phyloP scores from a whole-genome alignment of 2,888 invertebrate species.

The Anagyrus pseudococci region DNA sequence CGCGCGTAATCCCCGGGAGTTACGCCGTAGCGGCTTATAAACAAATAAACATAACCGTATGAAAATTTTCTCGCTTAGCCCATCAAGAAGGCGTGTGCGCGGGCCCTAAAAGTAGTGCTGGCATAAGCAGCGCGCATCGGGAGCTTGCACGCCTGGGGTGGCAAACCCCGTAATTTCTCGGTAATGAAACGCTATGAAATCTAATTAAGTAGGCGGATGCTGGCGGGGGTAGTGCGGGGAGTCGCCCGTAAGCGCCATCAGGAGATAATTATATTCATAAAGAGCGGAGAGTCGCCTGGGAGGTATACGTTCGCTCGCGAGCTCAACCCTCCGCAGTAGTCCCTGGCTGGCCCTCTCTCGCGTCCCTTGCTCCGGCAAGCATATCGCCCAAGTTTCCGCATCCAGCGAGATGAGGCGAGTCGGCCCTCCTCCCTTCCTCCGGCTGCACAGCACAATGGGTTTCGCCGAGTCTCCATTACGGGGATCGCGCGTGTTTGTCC shows the following conservation, averaged over 20 bases:
- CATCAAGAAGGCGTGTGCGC: too few species aligned
- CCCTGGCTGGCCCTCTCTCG: constrained; percentile 6
- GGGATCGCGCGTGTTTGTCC: neutral
- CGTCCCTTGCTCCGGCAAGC: neutral
- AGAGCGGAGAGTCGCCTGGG: constrained; percentile 21
- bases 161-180: constrained; percentile 41
- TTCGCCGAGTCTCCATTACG: constrained; percentile 23
- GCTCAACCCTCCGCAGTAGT: constrained; percentile 12
- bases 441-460: constrained; percentile 22
- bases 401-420: constrained; percentile 25
- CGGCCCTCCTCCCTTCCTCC: too few species aligned
- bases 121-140: too few species aligned
- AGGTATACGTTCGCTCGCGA: too few species aligned
- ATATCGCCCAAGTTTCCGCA: constrained; percentile 29
- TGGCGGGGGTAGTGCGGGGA: too few species aligned
- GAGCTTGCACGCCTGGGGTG: too few species aligned
- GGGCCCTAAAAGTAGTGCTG: too few species aligned
- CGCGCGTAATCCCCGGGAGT: too few species aligned
- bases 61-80: too few species aligned
- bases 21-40: too few species aligned
- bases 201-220: constrained; percentile 26
- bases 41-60: too few species aligned
- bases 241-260: constrained; percentile 27
- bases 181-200: constrained; percentile 33
- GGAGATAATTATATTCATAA: constrained; percentile 39